Evolutionary conservation across 1,140 invertebrate genomes (phyloP).

Genomic region (Melipona quadrifasciata): DNA sequence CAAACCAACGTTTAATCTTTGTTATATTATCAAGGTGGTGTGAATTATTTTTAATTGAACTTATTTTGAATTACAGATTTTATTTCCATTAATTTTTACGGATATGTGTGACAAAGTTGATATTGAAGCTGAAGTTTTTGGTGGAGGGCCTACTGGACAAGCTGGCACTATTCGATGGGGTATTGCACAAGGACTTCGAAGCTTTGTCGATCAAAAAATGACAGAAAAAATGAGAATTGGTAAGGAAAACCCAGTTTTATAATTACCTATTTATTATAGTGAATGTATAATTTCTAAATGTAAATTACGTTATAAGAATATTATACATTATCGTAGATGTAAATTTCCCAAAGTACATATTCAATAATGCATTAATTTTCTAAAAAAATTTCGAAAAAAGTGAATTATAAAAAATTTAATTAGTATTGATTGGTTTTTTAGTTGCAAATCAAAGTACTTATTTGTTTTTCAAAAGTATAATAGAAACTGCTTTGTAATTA

Average conservation of each 20-base stretch:
- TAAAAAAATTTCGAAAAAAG: background rate
- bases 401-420: background rate
- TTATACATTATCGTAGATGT: background rate
- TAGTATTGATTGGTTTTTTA: background rate
- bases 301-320: background rate
- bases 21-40: conserved; percentile 11
- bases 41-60: conserved; percentile 6
- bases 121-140: conserved; percentile 88
- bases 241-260: conserved; percentile 75
- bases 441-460: background rate
- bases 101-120: conserved; percentile 91
- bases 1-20: background rate
- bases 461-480: background rate
- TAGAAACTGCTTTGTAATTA: conserved; percentile 6
- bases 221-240: conserved; percentile 94
- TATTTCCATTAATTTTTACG: conserved; percentile 93
- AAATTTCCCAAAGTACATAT: background rate
- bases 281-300: background rate
- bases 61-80: conserved; percentile 83
- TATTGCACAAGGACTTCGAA: conserved; percentile 89
- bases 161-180: conserved; percentile 93
- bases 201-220: conserved; percentile 90
- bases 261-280: background rate
- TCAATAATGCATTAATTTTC: background rate
- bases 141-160: conserved; percentile 88